Evolutionary conservation across 2,797 vertebrate species (phyloP).

Genomic region (Neosilurus hyrtlii): DNA sequence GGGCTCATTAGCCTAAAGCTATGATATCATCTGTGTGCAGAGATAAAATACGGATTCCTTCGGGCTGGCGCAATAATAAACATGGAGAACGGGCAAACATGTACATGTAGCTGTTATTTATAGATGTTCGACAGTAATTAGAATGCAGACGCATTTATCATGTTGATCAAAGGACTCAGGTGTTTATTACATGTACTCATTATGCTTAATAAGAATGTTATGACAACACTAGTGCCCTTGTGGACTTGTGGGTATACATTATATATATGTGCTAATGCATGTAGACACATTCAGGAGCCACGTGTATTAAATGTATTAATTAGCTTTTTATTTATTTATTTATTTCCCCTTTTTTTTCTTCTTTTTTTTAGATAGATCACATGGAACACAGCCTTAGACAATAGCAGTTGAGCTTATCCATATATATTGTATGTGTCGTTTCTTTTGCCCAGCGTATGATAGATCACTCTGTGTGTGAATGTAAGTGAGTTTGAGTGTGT

Average conservation of each 20-base stretch:
- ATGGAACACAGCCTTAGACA: slow-evolving; percentile 94
- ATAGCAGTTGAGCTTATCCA: slow-evolving; percentile 88
- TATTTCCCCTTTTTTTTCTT: slow-evolving; percentile 82
- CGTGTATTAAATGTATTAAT: slow-evolving; percentile 81
- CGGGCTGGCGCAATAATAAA: slow-evolving; percentile 36
- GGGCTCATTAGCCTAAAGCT: slow-evolving; percentile 63
- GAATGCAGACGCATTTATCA: background rate
- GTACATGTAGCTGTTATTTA: background rate
- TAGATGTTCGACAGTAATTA: background rate
- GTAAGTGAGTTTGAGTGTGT: slow-evolving; percentile 49
- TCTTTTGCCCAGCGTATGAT: slow-evolving; percentile 77
- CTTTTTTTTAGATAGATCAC: slow-evolving; percentile 87
- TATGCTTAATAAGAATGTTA: background rate
- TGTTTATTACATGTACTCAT: background rate
- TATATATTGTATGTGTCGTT: slow-evolving; percentile 77
- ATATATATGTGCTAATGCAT: background rate
- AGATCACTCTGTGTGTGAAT: slow-evolving; percentile 65
- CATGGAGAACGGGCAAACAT: slow-evolving; percentile 5
- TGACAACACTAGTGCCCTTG: background rate
- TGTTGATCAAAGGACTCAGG: background rate
- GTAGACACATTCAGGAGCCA: slow-evolving; percentile 72
- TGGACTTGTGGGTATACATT: background rate
- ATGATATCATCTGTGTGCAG: slow-evolving; percentile 47
- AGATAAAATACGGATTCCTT: slow-evolving; percentile 28
- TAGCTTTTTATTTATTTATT: slow-evolving; percentile 87